phyloP scores from a whole-genome alignment of 1,140 invertebrate species.

The Calephelis nemesis region DNA sequence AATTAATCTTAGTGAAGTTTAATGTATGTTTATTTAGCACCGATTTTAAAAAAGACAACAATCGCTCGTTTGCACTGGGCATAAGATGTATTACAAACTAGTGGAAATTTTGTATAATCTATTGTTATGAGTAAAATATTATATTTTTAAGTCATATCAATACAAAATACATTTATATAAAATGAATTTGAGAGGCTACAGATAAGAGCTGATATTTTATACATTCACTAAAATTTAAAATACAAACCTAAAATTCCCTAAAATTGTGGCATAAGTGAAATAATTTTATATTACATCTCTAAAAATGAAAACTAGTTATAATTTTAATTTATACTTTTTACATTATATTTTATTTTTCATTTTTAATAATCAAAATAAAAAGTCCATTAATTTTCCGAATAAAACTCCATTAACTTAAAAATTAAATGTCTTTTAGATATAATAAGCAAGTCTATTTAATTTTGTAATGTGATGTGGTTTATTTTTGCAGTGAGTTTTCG shows the following conservation, averaged over 20 bases:
- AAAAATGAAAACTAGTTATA: background rate
- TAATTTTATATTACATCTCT: background rate
- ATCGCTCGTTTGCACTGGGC: conserved; percentile 4
- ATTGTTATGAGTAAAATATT: background rate
- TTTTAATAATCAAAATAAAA: background rate
- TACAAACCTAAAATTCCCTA: background rate
- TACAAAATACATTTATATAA: conserved; percentile 5
- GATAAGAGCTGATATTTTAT: background rate
- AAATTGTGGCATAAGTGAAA: conserved; percentile 6
- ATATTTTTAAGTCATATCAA: background rate
- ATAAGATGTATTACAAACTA: conserved; percentile 13
- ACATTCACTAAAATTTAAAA: background rate
- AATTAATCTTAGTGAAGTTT: background rate
- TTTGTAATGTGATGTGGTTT: too few species aligned
- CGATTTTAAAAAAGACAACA: background rate
- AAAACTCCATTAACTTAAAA: background rate
- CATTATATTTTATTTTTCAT: background rate
- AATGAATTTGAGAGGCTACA: conserved; percentile 2
- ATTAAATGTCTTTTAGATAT: too few species aligned
- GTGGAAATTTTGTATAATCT: background rate
- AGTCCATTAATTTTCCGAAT: background rate
- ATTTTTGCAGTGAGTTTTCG: too few species aligned
- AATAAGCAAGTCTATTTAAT: too few species aligned
- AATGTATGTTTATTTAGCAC: background rate
- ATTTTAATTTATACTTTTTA: conserved; percentile 5